A percentile compares a stretch with the other conserved stretches of the same genome.
phyloP scores from a whole-genome alignment of 2,797 vertebrate species.

The Oryzias dopingdopingensis region DNA sequence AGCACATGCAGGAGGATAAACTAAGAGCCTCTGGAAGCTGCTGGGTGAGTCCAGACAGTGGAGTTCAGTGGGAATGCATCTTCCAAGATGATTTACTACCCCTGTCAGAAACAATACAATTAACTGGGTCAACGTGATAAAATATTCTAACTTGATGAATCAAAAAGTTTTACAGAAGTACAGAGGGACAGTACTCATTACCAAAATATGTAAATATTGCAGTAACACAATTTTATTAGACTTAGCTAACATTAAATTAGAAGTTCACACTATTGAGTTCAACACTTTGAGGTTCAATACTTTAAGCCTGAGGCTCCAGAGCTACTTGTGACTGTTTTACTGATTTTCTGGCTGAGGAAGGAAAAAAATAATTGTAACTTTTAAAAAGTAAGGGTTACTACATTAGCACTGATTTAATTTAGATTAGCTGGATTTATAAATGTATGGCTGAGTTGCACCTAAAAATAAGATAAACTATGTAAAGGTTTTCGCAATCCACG shows the following conservation, averaged over 20 bases:
- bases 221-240: conserved; percentile 10
- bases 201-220: conserved; percentile 27
- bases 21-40: conserved; percentile 29
- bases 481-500: too few relatives aligned
- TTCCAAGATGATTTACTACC: conserved; percentile 66
- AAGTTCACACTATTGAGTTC: too few relatives aligned
- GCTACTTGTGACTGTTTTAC: too few relatives aligned
- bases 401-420: too few relatives aligned
- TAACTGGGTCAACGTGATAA: conserved; percentile 71
- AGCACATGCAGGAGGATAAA: conserved; percentile 33
- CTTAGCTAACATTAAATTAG: neutral
- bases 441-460: too few relatives aligned
- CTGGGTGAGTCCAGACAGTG: conserved; percentile 53
- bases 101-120: conserved; percentile 57
- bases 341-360: too few relatives aligned
- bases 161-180: conserved; percentile 19
- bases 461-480: too few relatives aligned
- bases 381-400: too few relatives aligned
- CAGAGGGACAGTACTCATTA: conserved; percentile 16
- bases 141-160: conserved; percentile 52
- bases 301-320: too few relatives aligned
- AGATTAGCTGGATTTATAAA: too few relatives aligned
- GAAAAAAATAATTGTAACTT: too few relatives aligned
- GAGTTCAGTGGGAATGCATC: conserved; percentile 51
- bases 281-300: too few relatives aligned